Base-by-base conservation (phyloP, 2,797 vertebrate species). In the Oreochromis grahami region DNA sequence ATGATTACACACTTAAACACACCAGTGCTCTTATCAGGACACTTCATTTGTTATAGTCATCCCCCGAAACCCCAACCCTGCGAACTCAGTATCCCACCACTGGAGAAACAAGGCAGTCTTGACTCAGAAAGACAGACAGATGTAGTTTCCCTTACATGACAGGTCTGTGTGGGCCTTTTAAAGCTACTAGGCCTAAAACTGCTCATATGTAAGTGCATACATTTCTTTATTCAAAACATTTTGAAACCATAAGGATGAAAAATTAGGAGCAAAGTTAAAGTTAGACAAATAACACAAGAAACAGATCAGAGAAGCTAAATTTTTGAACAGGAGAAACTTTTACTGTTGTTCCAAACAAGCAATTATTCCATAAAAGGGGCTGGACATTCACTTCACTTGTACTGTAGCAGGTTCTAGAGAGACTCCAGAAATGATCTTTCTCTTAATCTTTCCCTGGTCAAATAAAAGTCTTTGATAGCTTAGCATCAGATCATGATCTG, bases 1-100 rank as follows among this genome's bases (percentile, higher is more conserved):
- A 90, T 92, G 92, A 96, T 95, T 93, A 92, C 93, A 93, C 93
- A 91, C 86, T 93, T 94, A 94, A 93, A 95, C 91, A 93, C 90
- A 89, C 82, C 11, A 51, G 43, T 83, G 86, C 91, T 82, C 89
- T 85, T 80, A 84, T 76, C 87, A 84, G 90, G 89, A 90, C 87
- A 90, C 91, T 94, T 85, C 83, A 93, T 94, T 93, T 92, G 87
- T 89, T 87, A 77, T 76, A 86, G 86, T 84, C 87, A 79, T 36
- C 34, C 45, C 50, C 34, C 58, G 6, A 50, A 79, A 81, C 76
- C 43, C 76, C 58, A 34, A 8, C 14, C 58, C 55, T 15, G 58
- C 24, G 3, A 48, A 48, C 48, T 24, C 29, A 48, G 74, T 50
- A 38, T 32, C 63, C 11, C 58, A 50, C 29, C 58, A 26, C n/a